A percentile compares a stretch with the other conserved stretches of the same genome.
Conservation (phyloP, 2,888 invertebrate genomes). For the Theretra japonica region DNA sequence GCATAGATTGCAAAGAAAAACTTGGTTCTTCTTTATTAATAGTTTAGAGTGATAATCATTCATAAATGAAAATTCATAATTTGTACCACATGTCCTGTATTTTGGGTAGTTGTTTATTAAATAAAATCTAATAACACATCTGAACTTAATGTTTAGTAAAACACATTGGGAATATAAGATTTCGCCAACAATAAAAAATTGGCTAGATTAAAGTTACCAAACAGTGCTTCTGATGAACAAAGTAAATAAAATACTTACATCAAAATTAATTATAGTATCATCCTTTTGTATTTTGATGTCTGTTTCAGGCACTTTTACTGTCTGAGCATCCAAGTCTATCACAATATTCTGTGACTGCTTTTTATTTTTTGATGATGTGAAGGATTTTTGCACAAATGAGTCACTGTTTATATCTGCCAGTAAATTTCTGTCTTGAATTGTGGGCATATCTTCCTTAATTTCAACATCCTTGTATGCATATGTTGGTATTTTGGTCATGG, state of each 20-base stretch:
- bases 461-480: constrained; percentile 79
- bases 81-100: too few relatives aligned
- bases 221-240: background rate
- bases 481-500: constrained; percentile 80
- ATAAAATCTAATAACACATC: too few relatives aligned
- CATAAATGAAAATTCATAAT: too few relatives aligned
- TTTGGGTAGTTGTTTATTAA: too few relatives aligned
- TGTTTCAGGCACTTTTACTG: constrained; percentile 87
- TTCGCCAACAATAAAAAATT: too few relatives aligned
- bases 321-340: constrained; percentile 89
- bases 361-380: constrained; percentile 85
- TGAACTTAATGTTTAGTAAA: too few relatives aligned
- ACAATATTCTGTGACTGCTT: constrained; percentile 88
- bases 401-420: constrained; percentile 90
- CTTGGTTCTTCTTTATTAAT: too few relatives aligned
- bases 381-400: constrained; percentile 86
- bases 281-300: constrained; percentile 76
- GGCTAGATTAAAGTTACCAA: background rate
- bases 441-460: constrained; percentile 80
- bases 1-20: too few relatives aligned
- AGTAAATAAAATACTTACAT: background rate
- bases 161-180: too few relatives aligned
- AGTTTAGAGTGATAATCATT: too few relatives aligned
- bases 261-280: constrained; percentile 87
- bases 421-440: constrained; percentile 83